Evolutionary conservation across 2,797 vertebrate genomes (phyloP).

Genomic region (Sternarchorhynchus goeldii): DNA sequence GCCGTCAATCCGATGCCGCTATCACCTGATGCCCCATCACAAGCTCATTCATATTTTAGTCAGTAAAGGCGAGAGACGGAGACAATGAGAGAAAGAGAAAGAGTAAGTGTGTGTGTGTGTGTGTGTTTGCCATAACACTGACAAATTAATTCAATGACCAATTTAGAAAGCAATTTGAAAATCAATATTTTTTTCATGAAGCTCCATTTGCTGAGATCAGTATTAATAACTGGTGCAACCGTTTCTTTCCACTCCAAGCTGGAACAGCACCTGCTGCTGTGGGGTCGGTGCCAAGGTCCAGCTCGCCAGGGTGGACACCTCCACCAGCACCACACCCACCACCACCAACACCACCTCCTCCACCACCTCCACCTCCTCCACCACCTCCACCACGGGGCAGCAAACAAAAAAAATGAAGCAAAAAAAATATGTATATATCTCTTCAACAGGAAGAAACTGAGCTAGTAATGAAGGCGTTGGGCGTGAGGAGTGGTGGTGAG

Average conservation of each 20-base stretch:
- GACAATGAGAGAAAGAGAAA: background rate
- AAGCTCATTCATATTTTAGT: constrained; percentile 44
- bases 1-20: background rate
- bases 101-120: no score
- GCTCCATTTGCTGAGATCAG: constrained; percentile 1
- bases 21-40: constrained; percentile 15
- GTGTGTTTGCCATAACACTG: no score
- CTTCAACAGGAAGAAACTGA: background rate
- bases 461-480: background rate
- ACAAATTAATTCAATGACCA: no score
- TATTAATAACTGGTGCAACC: no score
- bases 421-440: no score
- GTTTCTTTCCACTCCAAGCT: background rate
- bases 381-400: background rate
- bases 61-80: background rate
- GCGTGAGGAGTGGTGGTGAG: constrained; percentile 3
- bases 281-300: no score
- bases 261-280: background rate
- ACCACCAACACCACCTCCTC: no score
- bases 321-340: background rate
- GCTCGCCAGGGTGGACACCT: no score
- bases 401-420: background rate
- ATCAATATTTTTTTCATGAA: background rate
- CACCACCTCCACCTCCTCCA: no score
- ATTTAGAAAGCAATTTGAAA: background rate